A percentile compares a stretch with the other conserved stretches of the same genome.
Conservation (phyloP, 2,113 vertebrate species). For the Lophotis ruficrista region DNA sequence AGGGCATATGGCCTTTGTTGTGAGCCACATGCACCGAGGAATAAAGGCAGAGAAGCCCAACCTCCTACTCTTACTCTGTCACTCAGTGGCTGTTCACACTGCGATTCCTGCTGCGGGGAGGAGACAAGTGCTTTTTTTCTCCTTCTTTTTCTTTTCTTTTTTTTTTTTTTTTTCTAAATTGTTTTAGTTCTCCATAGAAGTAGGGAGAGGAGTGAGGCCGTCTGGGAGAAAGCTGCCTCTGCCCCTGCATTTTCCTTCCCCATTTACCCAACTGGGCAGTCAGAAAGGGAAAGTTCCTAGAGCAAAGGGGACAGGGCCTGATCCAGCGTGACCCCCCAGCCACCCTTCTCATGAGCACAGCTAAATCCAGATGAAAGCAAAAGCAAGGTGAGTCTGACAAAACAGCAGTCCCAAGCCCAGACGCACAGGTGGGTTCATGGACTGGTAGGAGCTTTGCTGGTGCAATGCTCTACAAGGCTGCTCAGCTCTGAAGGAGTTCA, state of each 20-base stretch:
- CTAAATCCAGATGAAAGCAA: background rate
- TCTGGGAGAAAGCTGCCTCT: background rate
- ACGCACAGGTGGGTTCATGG: fast-evolving
- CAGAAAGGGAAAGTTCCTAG: background rate
- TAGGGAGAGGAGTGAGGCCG: background rate
- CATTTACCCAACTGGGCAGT: background rate
- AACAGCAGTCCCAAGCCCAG: background rate
- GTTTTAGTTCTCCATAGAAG: background rate
- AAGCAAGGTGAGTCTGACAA: background rate
- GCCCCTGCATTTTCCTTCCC: background rate
- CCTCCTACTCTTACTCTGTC: conserved; percentile 38
- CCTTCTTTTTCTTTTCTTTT: too few species aligned
- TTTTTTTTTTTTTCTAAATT: background rate
- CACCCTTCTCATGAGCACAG: background rate
- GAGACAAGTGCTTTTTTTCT: conserved; percentile 26
- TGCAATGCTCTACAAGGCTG: fast-evolving
- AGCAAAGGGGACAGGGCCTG: background rate
- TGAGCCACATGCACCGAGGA: background rate
- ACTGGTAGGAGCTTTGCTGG: background rate
- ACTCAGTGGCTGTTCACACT: conserved; percentile 21
- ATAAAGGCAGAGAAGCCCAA: conserved; percentile 30
- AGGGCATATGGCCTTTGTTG: conserved; percentile 51
- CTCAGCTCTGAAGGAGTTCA: background rate
- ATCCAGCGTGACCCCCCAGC: too few species aligned
- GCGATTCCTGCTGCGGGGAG: conserved; percentile 11